Conservation (phyloP, 2,888 invertebrate species). For the Chalcosyrphus nemorum region DNA sequence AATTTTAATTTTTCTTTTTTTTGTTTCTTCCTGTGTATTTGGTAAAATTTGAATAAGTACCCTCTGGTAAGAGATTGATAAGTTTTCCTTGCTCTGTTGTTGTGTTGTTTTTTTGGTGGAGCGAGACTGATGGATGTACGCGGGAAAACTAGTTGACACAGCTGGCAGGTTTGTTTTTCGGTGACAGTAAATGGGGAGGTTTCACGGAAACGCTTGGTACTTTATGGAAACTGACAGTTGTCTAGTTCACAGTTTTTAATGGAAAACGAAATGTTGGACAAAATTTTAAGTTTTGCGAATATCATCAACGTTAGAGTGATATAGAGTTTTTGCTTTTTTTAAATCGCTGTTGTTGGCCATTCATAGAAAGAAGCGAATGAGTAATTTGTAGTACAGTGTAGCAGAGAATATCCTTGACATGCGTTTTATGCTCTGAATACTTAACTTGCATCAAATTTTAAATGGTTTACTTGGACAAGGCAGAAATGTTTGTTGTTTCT, state of each 20-base stretch:
- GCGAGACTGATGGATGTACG: background rate
- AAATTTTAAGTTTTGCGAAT: no score
- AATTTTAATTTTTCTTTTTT: constrained; percentile 56
- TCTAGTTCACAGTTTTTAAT: background rate
- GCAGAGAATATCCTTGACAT: no score
- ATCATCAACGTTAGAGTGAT: no score
- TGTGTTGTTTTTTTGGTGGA: background rate
- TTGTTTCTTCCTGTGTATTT: constrained; percentile 13
- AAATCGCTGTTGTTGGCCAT: no score
- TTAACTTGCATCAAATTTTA: no score
- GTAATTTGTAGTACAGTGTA: no score
- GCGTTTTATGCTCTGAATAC: no score
- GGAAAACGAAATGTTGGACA: background rate
- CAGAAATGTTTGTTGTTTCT: no score
- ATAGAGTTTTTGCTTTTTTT: no score
- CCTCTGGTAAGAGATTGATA: constrained; percentile 57
- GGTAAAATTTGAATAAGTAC: constrained; percentile 54
- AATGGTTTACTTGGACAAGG: no score
- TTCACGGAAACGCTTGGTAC: background rate
- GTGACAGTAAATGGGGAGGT: background rate
- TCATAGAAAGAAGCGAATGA: no score
- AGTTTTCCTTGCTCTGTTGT: constrained; percentile 26
- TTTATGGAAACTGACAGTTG: background rate
- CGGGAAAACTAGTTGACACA: constrained; percentile 18
- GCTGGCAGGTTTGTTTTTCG: background rate